Percentiles rank a stretch among this genome's conserved stretches.
Evolutionary conservation across 2,888 invertebrate genomes (phyloP).

Genomic region (Dicyrtomina minuta): DNA sequence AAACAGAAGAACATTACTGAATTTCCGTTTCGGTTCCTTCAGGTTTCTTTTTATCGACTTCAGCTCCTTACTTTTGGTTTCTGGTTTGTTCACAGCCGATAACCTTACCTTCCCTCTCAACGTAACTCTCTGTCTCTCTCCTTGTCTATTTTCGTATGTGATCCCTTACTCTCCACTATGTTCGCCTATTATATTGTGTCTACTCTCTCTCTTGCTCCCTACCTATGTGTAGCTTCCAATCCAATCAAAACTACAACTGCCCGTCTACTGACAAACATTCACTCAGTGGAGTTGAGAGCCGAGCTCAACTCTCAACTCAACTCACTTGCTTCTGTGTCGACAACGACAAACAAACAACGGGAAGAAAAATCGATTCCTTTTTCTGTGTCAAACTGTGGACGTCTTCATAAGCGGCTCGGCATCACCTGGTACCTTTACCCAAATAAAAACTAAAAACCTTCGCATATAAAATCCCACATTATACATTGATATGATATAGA

Average conservation of each 20-base stretch:
- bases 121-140: background rate
- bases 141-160: background rate
- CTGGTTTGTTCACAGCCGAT: too few relatives aligned
- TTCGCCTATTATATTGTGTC: background rate
- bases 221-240: background rate
- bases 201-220: background rate
- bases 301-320: background rate
- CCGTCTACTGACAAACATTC: background rate
- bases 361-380: constrained; percentile 27
- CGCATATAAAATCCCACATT: too few relatives aligned
- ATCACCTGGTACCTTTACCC: constrained; percentile 16
- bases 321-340: background rate
- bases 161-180: background rate
- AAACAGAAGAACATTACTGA: background rate
- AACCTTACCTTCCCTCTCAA: too few relatives aligned
- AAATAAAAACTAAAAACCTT: background rate
- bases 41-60: background rate
- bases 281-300: too few relatives aligned
- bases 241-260: background rate
- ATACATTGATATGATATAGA: too few relatives aligned
- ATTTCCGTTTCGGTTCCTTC: background rate
- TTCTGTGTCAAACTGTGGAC: constrained; percentile 25
- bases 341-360: background rate
- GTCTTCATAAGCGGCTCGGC: constrained; percentile 18
- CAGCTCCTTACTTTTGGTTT: background rate